Evolutionary conservation across 2,113 vertebrate genomes (phyloP).

Genomic region (Lophotis ruficrista): DNA sequence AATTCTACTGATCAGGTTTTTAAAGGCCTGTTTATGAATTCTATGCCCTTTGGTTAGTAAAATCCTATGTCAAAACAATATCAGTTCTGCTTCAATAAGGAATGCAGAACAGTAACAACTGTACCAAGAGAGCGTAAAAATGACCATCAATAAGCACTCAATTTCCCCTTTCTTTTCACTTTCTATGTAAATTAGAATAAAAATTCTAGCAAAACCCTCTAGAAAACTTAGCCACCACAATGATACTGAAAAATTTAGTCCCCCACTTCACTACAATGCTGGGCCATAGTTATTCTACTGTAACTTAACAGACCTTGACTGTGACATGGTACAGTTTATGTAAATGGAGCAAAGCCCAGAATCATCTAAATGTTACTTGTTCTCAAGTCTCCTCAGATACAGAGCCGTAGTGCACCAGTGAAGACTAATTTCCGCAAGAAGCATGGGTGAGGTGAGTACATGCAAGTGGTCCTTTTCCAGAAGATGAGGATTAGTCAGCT

Average conservation of each 20-base stretch:
- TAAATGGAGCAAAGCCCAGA: neutral
- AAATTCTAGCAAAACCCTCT: neutral
- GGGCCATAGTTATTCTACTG: neutral
- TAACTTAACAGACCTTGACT: neutral
- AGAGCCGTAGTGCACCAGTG: neutral
- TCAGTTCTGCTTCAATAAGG: neutral
- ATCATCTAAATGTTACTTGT: neutral
- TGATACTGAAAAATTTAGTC: neutral
- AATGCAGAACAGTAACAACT: neutral
- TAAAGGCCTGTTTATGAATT: neutral
- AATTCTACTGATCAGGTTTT: neutral
- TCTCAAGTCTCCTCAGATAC: neutral
- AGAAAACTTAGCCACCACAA: neutral
- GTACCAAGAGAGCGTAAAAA: neutral
- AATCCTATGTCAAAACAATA: neutral
- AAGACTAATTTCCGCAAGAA: neutral
- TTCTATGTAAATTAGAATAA: neutral
- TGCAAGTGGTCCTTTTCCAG: neutral
- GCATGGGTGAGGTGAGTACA: neutral
- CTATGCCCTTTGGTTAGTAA: neutral
- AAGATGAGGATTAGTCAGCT: neutral
- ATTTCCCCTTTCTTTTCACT: too few species aligned
- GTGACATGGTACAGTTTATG: neutral
- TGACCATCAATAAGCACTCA: neutral
- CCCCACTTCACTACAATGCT: neutral